phyloP scores from a whole-genome alignment of 2,797 vertebrate species.

The Acanthiza pusilla region DNA sequence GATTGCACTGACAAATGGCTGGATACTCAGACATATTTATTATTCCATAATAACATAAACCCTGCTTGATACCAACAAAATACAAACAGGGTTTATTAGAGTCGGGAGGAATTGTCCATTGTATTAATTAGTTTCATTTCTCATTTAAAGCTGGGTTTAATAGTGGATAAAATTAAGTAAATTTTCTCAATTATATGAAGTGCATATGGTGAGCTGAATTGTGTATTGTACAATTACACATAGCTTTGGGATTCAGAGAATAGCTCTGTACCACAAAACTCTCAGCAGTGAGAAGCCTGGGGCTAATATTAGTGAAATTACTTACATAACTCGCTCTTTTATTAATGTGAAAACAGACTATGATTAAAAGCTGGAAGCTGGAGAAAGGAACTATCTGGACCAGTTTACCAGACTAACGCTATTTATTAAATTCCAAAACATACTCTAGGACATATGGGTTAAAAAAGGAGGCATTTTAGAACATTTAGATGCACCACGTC shows the following conservation, averaged over 20 bases:
- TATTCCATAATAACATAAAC: slow-evolving; percentile 11
- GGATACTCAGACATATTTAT: background rate
- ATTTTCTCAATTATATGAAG: slow-evolving; percentile 41
- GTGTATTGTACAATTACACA: background rate
- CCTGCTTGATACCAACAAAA: background rate
- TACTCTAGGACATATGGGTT: background rate
- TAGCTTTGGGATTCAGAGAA: slow-evolving; percentile 38
- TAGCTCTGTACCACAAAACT: slow-evolving; percentile 31
- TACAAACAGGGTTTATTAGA: slow-evolving; percentile 15
- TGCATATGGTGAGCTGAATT: background rate
- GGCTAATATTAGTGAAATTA: slow-evolving; percentile 60
- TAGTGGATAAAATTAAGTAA: slow-evolving; percentile 27
- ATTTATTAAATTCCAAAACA: slow-evolving; percentile 13
- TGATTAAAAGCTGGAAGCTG: slow-evolving; percentile 56
- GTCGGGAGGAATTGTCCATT: background rate
- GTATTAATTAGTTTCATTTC: slow-evolving; percentile 16
- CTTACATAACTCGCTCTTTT: slow-evolving; percentile 50
- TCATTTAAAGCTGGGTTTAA: slow-evolving; percentile 18
- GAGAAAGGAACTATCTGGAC: slow-evolving; percentile 10
- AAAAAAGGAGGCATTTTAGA: background rate
- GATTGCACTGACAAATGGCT: slow-evolving; percentile 4
- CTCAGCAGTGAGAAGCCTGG: slow-evolving; percentile 25
- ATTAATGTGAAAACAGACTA: slow-evolving; percentile 52
- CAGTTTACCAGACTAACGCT: background rate
- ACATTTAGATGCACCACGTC: background rate